A percentile compares a stretch with the other conserved stretches of the same genome.
Conservation (phyloP, 2,797 vertebrate genomes). For the Epinephelus coioides region DNA sequence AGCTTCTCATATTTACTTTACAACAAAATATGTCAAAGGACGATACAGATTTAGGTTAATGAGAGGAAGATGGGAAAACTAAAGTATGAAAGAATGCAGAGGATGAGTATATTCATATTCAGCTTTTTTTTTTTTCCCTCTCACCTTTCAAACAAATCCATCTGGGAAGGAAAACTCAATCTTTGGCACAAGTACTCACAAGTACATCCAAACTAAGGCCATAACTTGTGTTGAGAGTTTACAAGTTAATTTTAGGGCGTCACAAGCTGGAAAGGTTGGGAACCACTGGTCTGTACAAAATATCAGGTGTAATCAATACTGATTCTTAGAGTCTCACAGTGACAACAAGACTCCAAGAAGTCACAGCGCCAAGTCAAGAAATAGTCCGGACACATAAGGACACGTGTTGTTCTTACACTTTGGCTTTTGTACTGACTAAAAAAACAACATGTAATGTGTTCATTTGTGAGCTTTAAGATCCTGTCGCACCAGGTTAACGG, state of each 20-base stretch:
- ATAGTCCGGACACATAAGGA: too few relatives aligned
- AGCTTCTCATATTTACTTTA: conserved; percentile 11
- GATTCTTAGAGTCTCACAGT: neutral
- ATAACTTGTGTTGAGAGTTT: too few relatives aligned
- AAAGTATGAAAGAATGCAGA: neutral
- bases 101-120: neutral
- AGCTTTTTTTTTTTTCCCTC: too few relatives aligned
- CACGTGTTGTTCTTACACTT: too few relatives aligned
- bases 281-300: neutral
- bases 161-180: too few relatives aligned
- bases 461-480: neutral
- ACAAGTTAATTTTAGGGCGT: too few relatives aligned
- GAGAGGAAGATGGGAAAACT: conserved; percentile 11
- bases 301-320: neutral
- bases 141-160: too few relatives aligned
- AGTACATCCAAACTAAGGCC: too few relatives aligned
- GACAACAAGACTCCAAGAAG: neutral
- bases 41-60: conserved; percentile 14
- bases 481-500: too few relatives aligned
- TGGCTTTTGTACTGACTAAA: neutral
- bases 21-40: conserved; percentile 4
- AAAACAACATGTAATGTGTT: neutral
- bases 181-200: too few relatives aligned
- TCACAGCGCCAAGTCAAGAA: neutral
- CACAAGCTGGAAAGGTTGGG: neutral